Base-by-base conservation (phyloP, 2,113 vertebrate species). In the Chaenocephalus aceratus region DNA sequence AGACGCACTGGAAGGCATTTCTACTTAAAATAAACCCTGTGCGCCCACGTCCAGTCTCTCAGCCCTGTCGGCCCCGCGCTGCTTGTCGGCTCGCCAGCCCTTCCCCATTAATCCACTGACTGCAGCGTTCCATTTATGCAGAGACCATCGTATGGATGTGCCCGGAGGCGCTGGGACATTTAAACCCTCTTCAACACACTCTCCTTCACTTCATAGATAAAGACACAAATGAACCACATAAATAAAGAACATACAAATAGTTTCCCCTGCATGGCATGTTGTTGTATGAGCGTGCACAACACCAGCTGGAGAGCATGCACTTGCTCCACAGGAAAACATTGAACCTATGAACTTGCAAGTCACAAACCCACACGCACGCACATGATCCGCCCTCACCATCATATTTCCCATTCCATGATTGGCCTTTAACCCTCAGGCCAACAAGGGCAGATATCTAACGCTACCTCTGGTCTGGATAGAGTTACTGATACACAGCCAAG, bases 11-110 rank as follows among this genome's bases (percentile, higher is more conserved):
- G 88, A 92, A 92, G 91, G 91, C 93, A 94, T 94, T 93, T 92
- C 84, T 82, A 92, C 92, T 93, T 90, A 93, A 93, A 95, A 95
- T 95, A 95, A 94, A 93, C 91, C 84, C 74, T 79, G 86, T 77
- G 79, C 91, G 82, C 93, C 91, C 90, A 92, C 92, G 89, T 91
- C 86, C 88, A 86, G 89, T 89, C 92, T 90, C 88, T 85, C 88
- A 90, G 89, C 77, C 85, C 88, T 71, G 87, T 84, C 82, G 79
- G 89, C 89, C 84, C 77, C 54, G 90, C 3, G 60, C 84, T 79
- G 84, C 89, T 85, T 89, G 90, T 89, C 78, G 87, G 89, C 86
- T 88, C 69, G 83, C 89, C 86, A 89, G 89, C 90, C 89, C 87
- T 92, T 88, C 86, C 91, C 92, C 91, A 91, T 93, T 92, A 92